phyloP scores from a whole-genome alignment of 2,113 vertebrate species.

The Cephalophus harveyi region DNA sequence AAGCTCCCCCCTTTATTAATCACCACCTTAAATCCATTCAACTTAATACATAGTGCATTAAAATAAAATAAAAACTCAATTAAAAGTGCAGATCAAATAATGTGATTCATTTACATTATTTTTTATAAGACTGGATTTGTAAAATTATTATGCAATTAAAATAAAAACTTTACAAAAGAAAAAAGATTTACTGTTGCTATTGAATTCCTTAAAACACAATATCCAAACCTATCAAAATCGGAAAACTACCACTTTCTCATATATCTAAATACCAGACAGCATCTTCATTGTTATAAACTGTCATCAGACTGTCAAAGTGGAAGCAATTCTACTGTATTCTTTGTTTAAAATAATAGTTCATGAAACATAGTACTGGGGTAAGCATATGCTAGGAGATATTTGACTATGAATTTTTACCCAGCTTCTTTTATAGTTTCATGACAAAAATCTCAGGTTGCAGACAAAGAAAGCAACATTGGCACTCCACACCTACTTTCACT shows the following conservation, averaged over 20 bases:
- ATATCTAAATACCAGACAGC: background rate
- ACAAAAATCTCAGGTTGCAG: constrained; percentile 45
- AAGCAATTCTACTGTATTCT: constrained; percentile 9
- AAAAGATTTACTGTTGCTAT: background rate
- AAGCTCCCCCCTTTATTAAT: background rate
- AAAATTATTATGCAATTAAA: background rate
- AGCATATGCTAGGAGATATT: background rate
- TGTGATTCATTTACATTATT: background rate
- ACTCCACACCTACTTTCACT: background rate
- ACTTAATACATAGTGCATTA: background rate
- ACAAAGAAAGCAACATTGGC: background rate
- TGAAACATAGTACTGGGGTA: background rate
- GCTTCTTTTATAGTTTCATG: constrained; percentile 35
- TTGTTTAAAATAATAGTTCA: constrained; percentile 58
- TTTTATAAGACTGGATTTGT: background rate
- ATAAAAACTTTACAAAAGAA: background rate
- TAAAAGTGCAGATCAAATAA: background rate
- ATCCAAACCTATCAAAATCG: background rate
- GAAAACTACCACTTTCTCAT: background rate
- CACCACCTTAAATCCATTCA: background rate
- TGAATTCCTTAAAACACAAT: background rate
- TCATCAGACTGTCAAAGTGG: background rate
- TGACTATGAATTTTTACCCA: constrained; percentile 34
- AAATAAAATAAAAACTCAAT: background rate
- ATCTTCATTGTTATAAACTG: constrained; percentile 13